phyloP scores from a whole-genome alignment of 2,113 vertebrate genomes.

The Craseonycteris thonglongyai region DNA sequence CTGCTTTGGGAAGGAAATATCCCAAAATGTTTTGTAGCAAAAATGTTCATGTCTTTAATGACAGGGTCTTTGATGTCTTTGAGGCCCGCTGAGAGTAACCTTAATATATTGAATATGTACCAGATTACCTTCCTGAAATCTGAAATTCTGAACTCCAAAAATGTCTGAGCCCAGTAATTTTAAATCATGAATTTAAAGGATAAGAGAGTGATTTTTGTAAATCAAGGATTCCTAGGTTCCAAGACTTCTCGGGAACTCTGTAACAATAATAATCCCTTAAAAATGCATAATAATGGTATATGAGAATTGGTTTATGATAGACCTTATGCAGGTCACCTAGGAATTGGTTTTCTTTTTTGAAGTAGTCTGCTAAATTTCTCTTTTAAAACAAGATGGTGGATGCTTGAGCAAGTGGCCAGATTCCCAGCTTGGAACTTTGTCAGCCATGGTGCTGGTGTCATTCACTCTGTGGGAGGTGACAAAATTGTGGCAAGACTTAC shows the following conservation, averaged over 20 bases:
- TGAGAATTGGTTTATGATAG: background rate
- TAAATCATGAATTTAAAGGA: background rate
- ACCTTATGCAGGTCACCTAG: too few relatives aligned
- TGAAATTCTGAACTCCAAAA: background rate
- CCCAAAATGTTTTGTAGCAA: background rate
- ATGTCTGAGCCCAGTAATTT: background rate
- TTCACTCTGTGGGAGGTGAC: background rate
- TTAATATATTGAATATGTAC: too few relatives aligned
- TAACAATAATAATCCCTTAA: too few relatives aligned
- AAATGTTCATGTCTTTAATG: background rate
- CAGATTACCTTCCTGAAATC: background rate
- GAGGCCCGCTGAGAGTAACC: background rate
- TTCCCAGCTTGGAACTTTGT: background rate
- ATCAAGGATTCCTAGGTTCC: background rate
- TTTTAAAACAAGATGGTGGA: background rate
- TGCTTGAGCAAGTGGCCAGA: background rate
- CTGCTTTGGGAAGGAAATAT: background rate
- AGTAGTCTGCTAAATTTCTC: background rate
- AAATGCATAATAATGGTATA: background rate
- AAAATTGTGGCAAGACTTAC: background rate
- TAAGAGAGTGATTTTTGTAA: too few relatives aligned
- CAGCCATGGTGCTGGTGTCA: accelerated
- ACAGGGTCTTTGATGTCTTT: too few relatives aligned
- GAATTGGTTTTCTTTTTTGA: background rate
- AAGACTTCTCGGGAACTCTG: background rate